Evolutionary conservation across 2,113 vertebrate genomes (phyloP).

Genomic region (Mus musculus): GRCm39 chr8:77089001-77089500

Average conservation of each 20-base stretch:
- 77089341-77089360: background rate
- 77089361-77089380: background rate
- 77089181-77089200: background rate
- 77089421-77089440: background rate
- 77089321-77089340: background rate
- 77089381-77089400: background rate
- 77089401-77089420: background rate
- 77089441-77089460: background rate
- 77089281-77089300: background rate
- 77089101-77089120: background rate
- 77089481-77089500: background rate
- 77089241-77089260: background rate
- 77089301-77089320: background rate
- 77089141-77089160: background rate
- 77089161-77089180: background rate
- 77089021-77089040: slow-evolving; percentile 5
- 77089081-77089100: background rate
- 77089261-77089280: background rate
- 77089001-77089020: background rate
- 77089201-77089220: background rate
- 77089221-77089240: background rate
- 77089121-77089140: background rate
- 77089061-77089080: background rate
- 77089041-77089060: background rate
- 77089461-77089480: background rate